Conservation (phyloP, 2,888 invertebrate species). For the Drosophila recens region DNA sequence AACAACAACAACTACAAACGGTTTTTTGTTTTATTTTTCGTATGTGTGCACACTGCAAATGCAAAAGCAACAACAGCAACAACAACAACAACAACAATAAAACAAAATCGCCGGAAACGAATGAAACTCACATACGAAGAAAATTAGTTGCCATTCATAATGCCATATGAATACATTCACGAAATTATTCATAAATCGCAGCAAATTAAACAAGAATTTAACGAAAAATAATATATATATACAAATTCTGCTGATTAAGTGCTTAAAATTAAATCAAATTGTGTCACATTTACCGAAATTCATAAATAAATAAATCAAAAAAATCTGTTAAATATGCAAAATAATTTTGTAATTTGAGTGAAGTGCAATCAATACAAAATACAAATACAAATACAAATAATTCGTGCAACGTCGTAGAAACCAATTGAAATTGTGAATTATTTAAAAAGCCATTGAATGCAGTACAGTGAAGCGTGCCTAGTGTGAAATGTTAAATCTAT, state of each 20-base stretch:
- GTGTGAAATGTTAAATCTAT: not conserved
- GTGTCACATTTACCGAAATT: slow-evolving; percentile 31
- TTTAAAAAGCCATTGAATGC: slow-evolving; percentile 5
- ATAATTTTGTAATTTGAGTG: slow-evolving; percentile 39
- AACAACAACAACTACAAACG: slow-evolving; percentile 13
- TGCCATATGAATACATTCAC: slow-evolving; percentile 32
- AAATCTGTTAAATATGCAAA: slow-evolving; percentile 17
- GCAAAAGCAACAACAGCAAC: slow-evolving; percentile 35
- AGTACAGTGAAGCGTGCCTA: slow-evolving; percentile 24
- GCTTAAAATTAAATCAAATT: slow-evolving; percentile 23
- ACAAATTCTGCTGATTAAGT: slow-evolving; percentile 45
- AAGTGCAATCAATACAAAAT: slow-evolving; percentile 26
- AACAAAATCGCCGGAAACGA: slow-evolving; percentile 50
- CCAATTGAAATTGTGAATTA: slow-evolving; percentile 20
- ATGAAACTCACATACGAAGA: slow-evolving; percentile 32
- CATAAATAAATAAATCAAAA: slow-evolving; percentile 2
- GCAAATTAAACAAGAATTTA: not conserved
- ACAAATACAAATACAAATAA: slow-evolving; percentile 6
- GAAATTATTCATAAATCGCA: slow-evolving; percentile 26
- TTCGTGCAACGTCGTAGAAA: slow-evolving; percentile 25
- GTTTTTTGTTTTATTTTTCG: slow-evolving; percentile 25
- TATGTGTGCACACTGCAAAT: slow-evolving; percentile 46
- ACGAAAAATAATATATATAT: slow-evolving; percentile 9
- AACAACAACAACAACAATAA: slow-evolving; percentile 14
- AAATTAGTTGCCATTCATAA: slow-evolving; percentile 53